Evolutionary conservation across 1,140 invertebrate species (phyloP), one percentile per base, ranked within the genome.

Genomic region (Pantala flavescens): DNA sequence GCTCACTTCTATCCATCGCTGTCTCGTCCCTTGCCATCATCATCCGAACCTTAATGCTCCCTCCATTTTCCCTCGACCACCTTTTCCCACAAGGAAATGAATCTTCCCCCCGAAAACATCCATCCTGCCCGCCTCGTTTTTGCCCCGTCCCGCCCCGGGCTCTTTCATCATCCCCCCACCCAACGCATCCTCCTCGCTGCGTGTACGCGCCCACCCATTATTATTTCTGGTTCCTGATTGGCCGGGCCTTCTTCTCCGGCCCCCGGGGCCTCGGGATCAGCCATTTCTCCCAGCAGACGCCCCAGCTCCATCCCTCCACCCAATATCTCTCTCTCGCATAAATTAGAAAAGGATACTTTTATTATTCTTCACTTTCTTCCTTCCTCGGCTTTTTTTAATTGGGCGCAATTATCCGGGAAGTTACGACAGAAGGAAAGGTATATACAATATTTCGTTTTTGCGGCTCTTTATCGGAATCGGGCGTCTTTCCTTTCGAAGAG

Each of bases 181-280:
- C 49, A 63, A 63, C 5, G 28, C n/a, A 19, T 63, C 49, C 49
- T 63, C 49, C 49, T 21, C 49, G 49, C 49, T 21, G 49, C n/a
- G 49, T 19, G 49, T 19, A 21, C 49, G 14, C n/a, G 49, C 49
- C 49, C 49, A 63, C 49, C 49, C 12, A 63, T 63, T 63, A 63
- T 63, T 63, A 63, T 63, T 63, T 63, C 49, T 63, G 49, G 49
- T 63, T 21, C n/a, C 49, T 63, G 49, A 63, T 63, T 63, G 49
- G 49, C 49, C n/a, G 49, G 49, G 49, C 49, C 49, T 63, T 63
- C 49, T 63, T 63, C 49, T 63, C n/a, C 49, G 5, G n/a, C 49
- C 49, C 28, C 28, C 28, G 28, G 28, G 28, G 49, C 49, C 49
- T 7, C n/a, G 5, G 49, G 49, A 21, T 63, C n/a, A 63, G 49